Evolutionary conservation across 2,888 invertebrate species (phyloP).

Genomic region (Hydriomena furcata): DNA sequence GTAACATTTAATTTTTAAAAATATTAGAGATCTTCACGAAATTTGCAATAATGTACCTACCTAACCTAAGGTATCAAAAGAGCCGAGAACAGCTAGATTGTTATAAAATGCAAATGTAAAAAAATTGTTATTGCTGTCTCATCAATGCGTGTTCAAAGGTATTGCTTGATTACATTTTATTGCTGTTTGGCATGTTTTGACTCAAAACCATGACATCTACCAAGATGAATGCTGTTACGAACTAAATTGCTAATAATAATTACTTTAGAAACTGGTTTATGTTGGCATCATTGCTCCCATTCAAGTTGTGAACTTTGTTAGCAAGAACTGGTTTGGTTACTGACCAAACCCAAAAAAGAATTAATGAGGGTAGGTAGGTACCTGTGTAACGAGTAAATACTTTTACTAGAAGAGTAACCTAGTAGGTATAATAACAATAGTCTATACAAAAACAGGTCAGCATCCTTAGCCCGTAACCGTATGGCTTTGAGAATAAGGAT

Average conservation of each 20-base stretch:
- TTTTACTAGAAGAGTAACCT: no score
- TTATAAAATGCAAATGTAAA: no score
- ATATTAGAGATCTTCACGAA: no score
- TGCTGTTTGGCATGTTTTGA: not conserved
- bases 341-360: constrained; percentile 14
- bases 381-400: no score
- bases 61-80: no score
- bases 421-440: no score
- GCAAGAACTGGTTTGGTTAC: constrained; percentile 12
- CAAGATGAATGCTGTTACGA: not conserved
- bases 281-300: not conserved
- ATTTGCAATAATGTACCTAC: no score
- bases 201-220: not conserved
- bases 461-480: not conserved
- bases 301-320: not conserved
- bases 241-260: not conserved
- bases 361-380: no score
- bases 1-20: no score
- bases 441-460: not conserved
- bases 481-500: not conserved
- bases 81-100: no score
- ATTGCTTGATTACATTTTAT: not conserved
- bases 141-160: constrained; percentile 6
- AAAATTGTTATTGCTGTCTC: not conserved
- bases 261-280: not conserved